These are phyloP conservation scores for Beaufortia kweichowensis DNA, from an alignment of 2,113 vertebrate genomes.

Conservation along the genomic window DNA sequence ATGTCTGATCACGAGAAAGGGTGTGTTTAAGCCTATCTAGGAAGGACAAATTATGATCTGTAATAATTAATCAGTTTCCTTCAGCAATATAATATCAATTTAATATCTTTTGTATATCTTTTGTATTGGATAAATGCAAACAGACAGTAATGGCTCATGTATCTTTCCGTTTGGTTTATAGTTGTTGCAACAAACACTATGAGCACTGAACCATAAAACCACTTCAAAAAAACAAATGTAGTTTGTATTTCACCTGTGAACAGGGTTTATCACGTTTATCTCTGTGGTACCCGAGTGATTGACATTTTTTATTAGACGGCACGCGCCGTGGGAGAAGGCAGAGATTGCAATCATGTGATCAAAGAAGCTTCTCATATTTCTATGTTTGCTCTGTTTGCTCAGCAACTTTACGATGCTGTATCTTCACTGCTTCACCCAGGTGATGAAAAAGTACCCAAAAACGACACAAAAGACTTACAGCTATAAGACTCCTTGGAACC, in stretches of 20 bases:
- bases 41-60: too few relatives aligned
- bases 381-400: conserved; percentile 18
- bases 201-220: conserved; percentile 23
- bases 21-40: not conserved
- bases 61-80: too few relatives aligned
- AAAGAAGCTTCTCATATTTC: not conserved
- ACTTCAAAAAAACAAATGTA: conserved; percentile 3
- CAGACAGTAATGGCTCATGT: conserved; percentile 43
- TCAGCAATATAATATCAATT: conserved; percentile 56
- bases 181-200: not conserved
- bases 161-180: conserved; percentile 29
- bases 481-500: not conserved
- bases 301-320: conserved; percentile 7
- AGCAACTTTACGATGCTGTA: conserved; percentile 6
- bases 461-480: not conserved
- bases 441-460: conserved; percentile 27
- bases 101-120: too few relatives aligned
- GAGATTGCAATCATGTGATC: conserved; percentile 26
- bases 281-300: not conserved
- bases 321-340: not conserved
- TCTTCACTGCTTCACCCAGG: conserved; percentile 22
- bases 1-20: not conserved
- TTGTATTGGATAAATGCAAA: conserved; percentile 38
- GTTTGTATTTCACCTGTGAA: conserved; percentile 20
- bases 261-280: conserved; percentile 15